Percentiles rank a stretch among this genome's conserved stretches.
phyloP scores from a whole-genome alignment of 2,797 vertebrate genomes.

The Sylvilagus floridanus region DNA sequence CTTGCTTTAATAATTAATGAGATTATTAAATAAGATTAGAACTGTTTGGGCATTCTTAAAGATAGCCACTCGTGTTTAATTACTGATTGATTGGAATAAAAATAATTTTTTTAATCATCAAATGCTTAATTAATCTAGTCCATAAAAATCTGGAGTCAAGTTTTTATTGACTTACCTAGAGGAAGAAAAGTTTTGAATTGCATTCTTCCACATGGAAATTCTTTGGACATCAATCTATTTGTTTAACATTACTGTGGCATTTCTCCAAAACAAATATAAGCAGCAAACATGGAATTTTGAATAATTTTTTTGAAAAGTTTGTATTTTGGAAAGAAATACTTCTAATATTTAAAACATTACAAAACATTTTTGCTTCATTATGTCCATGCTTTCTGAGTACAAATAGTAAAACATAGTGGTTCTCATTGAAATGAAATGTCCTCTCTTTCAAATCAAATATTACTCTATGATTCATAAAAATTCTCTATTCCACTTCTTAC shows the following conservation, averaged over 20 bases:
- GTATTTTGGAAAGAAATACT: not conserved
- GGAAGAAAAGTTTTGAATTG: not conserved
- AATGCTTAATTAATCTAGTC: not conserved
- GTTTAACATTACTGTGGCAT: not conserved
- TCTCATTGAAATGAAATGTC: not conserved
- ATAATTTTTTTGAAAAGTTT: not conserved
- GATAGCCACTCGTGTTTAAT: not conserved
- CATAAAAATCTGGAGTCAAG: not conserved
- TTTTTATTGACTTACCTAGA: not conserved
- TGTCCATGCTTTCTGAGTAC: not conserved
- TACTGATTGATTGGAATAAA: not conserved
- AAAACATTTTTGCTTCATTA: not conserved
- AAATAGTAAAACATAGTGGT: not conserved
- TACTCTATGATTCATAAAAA: not conserved
- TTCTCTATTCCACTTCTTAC: not conserved
- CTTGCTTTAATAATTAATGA: slow-evolving; percentile 24
- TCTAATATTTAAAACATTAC: not conserved
- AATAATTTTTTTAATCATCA: not conserved
- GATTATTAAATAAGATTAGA: not conserved
- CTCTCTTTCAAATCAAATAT: not conserved
- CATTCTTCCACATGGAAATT: not conserved
- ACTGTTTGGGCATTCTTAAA: not conserved
- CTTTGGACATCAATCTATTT: not conserved
- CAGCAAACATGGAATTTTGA: not conserved
- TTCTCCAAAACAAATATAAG: not conserved